Conservation (phyloP, 2,888 invertebrate genomes). For the Aphelenchoides bicaudatus region DNA sequence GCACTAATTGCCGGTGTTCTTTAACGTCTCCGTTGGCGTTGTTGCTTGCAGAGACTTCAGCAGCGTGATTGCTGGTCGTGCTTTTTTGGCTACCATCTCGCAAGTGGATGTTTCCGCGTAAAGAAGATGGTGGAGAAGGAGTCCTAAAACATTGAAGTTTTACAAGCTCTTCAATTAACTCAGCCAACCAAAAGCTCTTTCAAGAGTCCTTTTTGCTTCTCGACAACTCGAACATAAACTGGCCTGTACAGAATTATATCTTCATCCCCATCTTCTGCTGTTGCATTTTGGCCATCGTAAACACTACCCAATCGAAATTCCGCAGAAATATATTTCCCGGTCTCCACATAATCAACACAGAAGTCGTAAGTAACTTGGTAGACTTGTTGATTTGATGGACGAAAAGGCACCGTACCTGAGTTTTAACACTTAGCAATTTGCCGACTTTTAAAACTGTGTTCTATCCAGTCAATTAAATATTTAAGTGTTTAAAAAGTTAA, state of each 20-base stretch:
- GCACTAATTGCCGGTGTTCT: no score
- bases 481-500: background rate
- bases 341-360: conserved; percentile 73
- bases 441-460: background rate
- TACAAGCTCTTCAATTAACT: background rate
- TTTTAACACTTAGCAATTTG: background rate
- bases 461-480: background rate
- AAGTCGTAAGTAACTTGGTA: conserved; percentile 63
- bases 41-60: conserved; percentile 8
- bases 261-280: conserved; percentile 35
- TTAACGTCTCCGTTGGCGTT: conserved; percentile 14
- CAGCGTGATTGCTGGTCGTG: background rate
- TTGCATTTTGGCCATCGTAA: conserved; percentile 62
- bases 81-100: background rate
- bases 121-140: conserved; percentile 18
- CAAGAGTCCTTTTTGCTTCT: conserved; percentile 28
- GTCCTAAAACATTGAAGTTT: background rate
- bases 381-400: no score
- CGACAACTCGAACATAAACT: conserved; percentile 47
- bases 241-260: conserved; percentile 56
- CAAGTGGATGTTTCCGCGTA: conserved; percentile 10
- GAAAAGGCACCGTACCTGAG: background rate
- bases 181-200: conserved; percentile 5
- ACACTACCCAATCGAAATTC: conserved; percentile 77
- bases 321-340: conserved; percentile 74